Evolutionary conservation across 1,140 invertebrate genomes (phyloP).

Genomic region (Penaeus vannamei): DNA sequence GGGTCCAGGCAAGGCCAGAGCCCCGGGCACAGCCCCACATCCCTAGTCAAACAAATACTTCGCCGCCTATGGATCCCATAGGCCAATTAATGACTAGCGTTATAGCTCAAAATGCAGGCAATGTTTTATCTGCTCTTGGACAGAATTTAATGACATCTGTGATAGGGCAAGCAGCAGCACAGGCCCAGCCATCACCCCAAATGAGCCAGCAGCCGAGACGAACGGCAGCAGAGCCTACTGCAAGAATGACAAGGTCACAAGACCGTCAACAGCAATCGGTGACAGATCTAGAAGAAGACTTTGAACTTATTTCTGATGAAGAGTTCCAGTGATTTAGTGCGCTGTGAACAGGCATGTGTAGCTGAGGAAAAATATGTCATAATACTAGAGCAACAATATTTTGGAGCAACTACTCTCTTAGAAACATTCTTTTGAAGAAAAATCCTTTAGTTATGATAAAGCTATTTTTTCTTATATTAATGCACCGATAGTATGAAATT

Average conservation of each 20-base stretch:
- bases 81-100: constrained; percentile 57
- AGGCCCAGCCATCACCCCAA: neutral
- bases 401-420: too few species aligned
- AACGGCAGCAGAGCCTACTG: constrained; percentile 35
- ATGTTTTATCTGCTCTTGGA: constrained; percentile 54
- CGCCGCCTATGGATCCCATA: constrained; percentile 35
- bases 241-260: constrained; percentile 58
- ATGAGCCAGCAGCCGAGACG: constrained; percentile 31
- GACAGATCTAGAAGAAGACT: constrained; percentile 55
- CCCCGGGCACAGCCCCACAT: neutral
- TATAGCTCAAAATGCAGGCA: constrained; percentile 62
- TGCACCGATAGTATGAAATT: too few species aligned
- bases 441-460: too few species aligned
- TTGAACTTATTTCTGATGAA: constrained; percentile 63
- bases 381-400: too few species aligned
- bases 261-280: constrained; percentile 41
- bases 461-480: too few species aligned
- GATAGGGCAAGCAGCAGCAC: constrained; percentile 53
- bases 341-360: neutral
- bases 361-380: neutral
- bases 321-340: constrained; percentile 51
- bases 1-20: constrained; percentile 42
- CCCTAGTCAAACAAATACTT: neutral
- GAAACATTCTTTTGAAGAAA: too few species aligned
- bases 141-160: constrained; percentile 59